Conservation (phyloP, 1,140 invertebrate species). For the Pogonomyrmex barbatus region DNA sequence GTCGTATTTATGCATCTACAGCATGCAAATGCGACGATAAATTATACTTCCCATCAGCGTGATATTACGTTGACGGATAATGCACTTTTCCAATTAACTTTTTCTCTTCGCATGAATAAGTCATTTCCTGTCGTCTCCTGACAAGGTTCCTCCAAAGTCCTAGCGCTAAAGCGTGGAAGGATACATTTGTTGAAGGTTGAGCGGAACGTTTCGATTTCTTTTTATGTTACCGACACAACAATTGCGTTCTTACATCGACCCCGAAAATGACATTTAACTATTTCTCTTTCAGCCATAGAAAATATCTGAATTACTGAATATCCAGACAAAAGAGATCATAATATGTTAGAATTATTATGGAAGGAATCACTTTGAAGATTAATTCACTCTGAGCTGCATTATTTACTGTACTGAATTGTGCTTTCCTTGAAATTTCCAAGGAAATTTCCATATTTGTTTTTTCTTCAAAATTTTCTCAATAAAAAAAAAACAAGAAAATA, state of each 20-base stretch:
- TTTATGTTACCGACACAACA: slow-evolving; percentile 1
- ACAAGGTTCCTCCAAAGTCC: slow-evolving; percentile 12
- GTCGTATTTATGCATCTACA: slow-evolving; percentile 13
- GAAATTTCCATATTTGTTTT: no score
- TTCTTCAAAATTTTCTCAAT: no score
- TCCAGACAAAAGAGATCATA: background rate
- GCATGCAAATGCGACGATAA: slow-evolving; percentile 14
- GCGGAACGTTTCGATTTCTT: background rate
- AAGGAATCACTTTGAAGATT: no score
- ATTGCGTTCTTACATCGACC: background rate
- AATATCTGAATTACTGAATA: background rate
- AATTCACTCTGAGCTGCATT: no score
- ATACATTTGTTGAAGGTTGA: slow-evolving; percentile 9
- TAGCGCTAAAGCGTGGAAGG: background rate
- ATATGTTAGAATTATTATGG: background rate
- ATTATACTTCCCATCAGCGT: slow-evolving; percentile 11
- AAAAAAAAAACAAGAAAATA: no score
- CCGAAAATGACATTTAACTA: background rate
- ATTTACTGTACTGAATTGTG: no score
- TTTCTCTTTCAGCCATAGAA: background rate
- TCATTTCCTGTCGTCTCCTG: slow-evolving; percentile 22
- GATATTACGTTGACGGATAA: background rate
- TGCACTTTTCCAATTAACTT: slow-evolving; percentile 28
- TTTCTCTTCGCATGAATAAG: slow-evolving; percentile 26
- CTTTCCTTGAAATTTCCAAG: no score